Evolutionary conservation across 1,140 invertebrate genomes (phyloP), one percentile per base, ranked within the genome.

Genomic region (Drosophila pseudoobscura): DNA sequence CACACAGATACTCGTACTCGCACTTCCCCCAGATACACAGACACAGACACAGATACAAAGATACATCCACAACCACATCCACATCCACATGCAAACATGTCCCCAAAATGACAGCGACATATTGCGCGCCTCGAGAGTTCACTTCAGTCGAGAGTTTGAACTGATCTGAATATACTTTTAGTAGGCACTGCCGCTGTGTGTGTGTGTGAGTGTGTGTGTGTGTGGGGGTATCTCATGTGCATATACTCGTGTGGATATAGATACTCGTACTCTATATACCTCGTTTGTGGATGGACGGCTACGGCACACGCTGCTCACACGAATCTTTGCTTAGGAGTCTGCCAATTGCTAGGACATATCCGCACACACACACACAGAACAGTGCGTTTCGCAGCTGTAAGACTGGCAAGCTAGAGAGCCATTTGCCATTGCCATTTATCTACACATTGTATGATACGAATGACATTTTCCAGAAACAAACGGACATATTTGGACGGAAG

Each of bases 51-150:
- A 46, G n/a, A 45, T 39, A 46, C 64, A 68, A 24, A 44, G 44
- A 56, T 43, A 56, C 63, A 9, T 35, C 22, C 17, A 15, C 26
- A 56, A 20, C 15, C 29, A 17, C 26, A 57, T 29, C 22, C 20
- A 17, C 39, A 31, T 15, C 22, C 44, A 46, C 45, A 68, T 22
- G 35, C 59, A 47, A 49, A 31, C 65, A 35, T 69, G 65, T 69
- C 65, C 63, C 65, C 65, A 69, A 69, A 69, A 68, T 69, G 65
- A 69, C 65, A 69, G 63, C 65, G 65, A 69, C 65, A 69, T 69
- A 69, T 69, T 69, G 65, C 51, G 63, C 65, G 65, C 65, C 65
- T 57, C 65, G 65, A 69, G 65, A 69, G 65, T 69, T 69, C 65
- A 69, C 65, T 69, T 69, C 63, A 57, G 31, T 63, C 45, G 65